Evolutionary conservation across 2,888 invertebrate species (phyloP).

Genomic region (Heliconius ethilla): DNA sequence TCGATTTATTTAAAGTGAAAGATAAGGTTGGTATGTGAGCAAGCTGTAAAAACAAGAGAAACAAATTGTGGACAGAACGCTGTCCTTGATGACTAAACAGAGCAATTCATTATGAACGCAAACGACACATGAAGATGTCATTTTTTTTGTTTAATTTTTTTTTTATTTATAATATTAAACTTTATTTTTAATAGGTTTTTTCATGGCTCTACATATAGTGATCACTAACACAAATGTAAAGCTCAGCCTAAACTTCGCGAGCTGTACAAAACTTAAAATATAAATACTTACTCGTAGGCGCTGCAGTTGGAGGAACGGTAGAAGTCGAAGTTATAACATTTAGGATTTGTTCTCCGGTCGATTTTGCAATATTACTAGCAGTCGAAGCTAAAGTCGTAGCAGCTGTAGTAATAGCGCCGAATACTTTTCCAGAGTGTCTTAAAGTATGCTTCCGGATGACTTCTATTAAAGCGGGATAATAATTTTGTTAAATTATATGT

Average conservation of each 20-base stretch:
- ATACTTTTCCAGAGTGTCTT: constrained; percentile 87
- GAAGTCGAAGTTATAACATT: constrained; percentile 66
- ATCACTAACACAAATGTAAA: neutral
- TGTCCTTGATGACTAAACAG: neutral
- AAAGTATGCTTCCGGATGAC: constrained; percentile 87
- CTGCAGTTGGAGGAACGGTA: constrained; percentile 71
- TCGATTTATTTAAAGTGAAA: too few relatives aligned
- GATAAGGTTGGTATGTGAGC: too few relatives aligned
- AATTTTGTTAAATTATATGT: neutral
- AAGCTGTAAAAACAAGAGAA: too few relatives aligned
- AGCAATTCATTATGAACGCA: too few relatives aligned
- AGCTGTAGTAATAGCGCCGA: constrained; percentile 82
- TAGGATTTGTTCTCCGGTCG: constrained; percentile 68
- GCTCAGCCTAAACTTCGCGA: neutral
- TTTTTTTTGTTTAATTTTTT: too few relatives aligned
- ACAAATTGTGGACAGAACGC: too few relatives aligned
- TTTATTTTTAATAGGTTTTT: neutral
- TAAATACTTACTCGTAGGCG: constrained; percentile 75
- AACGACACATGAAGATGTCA: too few relatives aligned
- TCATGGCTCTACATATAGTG: neutral
- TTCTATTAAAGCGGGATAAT: constrained; percentile 53
- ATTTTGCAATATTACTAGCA: constrained; percentile 70
- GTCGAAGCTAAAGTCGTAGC: constrained; percentile 78
- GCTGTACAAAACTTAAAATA: constrained; percentile 42
- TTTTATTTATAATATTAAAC: too few relatives aligned